These are phyloP conservation scores for Neodiprion fabricii DNA, from an alignment of 1,140 invertebrate species.

Conservation along the genomic window DNA sequence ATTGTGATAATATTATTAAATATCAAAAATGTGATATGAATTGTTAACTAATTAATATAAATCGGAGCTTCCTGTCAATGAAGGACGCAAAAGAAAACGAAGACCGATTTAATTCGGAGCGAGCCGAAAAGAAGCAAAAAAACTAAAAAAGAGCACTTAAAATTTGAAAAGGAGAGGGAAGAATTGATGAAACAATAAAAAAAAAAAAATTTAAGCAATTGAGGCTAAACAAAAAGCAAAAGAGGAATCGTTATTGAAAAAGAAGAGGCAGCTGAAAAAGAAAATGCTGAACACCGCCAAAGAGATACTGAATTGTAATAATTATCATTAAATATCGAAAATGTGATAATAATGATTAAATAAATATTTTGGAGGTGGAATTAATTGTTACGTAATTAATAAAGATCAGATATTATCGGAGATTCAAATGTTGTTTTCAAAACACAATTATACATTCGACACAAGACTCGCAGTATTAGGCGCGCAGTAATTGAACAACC, in stretches of 20 bases:
- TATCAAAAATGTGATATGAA: background rate
- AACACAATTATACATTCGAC: background rate
- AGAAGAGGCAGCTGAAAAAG: background rate
- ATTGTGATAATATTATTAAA: background rate
- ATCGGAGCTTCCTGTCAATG: background rate
- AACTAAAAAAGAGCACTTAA: background rate
- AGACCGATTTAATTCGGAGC: no score
- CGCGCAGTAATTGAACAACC: background rate
- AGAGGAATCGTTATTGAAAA: background rate
- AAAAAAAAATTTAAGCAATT: background rate
- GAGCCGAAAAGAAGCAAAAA: background rate
- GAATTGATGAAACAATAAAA: background rate
- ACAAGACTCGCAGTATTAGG: background rate
- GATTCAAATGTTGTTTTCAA: background rate
- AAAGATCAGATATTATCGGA: background rate
- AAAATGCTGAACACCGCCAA: background rate
- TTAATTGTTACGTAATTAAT: background rate
- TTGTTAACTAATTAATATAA: background rate
- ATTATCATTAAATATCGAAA: background rate
- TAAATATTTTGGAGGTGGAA: background rate
- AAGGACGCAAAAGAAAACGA: no score
- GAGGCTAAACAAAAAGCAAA: background rate
- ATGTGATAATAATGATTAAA: background rate
- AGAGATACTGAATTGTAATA: background rate
- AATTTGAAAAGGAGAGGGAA: no score